phyloP scores from a whole-genome alignment of 2,888 invertebrate genomes.

The Eupithecia exiguata region DNA sequence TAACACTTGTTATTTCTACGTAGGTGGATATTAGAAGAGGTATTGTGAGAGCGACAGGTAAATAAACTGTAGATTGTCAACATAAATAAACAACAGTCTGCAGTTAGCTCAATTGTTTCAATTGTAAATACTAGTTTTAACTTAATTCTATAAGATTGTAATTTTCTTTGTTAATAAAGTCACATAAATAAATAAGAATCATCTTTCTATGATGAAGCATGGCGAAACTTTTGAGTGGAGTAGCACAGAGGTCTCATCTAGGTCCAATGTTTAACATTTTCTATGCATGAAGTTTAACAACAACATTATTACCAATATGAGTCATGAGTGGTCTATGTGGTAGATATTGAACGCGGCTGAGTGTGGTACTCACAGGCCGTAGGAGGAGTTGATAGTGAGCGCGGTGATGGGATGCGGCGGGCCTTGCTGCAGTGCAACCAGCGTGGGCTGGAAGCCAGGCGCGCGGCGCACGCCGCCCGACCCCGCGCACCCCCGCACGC shows the following conservation, averaged over 20 bases:
- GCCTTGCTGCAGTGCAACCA: conserved; percentile 96
- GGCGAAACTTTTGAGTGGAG: not conserved
- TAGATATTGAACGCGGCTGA: too few species aligned
- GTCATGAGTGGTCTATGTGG: too few species aligned
- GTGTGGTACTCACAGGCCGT: conserved; percentile 94
- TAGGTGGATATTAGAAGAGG: not conserved
- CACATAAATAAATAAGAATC: not conserved
- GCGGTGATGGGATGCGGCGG: conserved; percentile 93
- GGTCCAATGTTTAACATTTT: not conserved
- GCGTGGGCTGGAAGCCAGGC: conserved; percentile 98
- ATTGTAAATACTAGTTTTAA: too few species aligned
- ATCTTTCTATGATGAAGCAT: not conserved
- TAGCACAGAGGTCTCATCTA: not conserved
- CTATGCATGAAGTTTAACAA: not conserved
- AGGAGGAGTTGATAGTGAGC: conserved; percentile 97
- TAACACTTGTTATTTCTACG: not conserved
- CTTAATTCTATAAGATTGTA: too few species aligned
- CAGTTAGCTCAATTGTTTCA: too few species aligned
- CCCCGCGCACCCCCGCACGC: conserved; percentile 73
- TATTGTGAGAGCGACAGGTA: not conserved
- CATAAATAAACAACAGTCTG: not conserved
- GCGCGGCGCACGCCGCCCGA: conserved; percentile 88
- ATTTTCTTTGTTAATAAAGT: too few species aligned
- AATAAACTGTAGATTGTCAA: not conserved
- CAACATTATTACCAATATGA: not conserved